Base-by-base conservation (phyloP, 2,797 vertebrate genomes). In the Allenopithecus nigroviridis region DNA sequence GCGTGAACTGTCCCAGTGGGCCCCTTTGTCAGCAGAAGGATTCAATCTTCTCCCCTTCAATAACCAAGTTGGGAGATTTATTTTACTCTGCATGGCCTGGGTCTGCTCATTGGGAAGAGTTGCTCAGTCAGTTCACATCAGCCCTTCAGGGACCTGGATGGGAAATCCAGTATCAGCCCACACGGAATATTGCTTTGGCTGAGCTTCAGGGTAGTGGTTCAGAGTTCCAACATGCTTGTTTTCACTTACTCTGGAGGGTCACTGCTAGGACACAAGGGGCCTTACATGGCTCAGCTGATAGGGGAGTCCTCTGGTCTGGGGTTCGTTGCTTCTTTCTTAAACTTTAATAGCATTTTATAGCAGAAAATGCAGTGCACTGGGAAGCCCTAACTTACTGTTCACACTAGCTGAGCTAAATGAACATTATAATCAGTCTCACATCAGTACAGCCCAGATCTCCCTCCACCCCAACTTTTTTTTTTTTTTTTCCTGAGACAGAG, bases 31-130 rank as follows among this genome's bases (percentile, higher is more conserved):
- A 68, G 85, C 81, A 94, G 64, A 81, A 78, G 85, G 81, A 96
- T 87, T 96, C 57, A 43, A 2, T 98, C 78, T 89, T 95, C 43
- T 84, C 21, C 61, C 53, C 57, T 4, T 89, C 12, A 0, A 79
- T 84, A 81, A 81, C 57, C 88, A 84, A 83, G 24, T 19, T 91
- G 84, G 89, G 59, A 97, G 92, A 95, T 92, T 95, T 92, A 92
- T 97, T 90, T 96, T 50, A 46, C 46, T 94, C 28, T 39, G 1
- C 76, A 5, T 84, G 70, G 55, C 50, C 85, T 46, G 61, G 36
- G 59, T 95, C 94, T 85, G 72, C 48, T 96, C 68, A 68, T 28
- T 55, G 74, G 57, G 78, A 92, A 94, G 74, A 70, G 16, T 28
- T 88, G 19, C 46, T 83, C 30, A n/a, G 57, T 16, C 48, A 92